Conservation (phyloP, 2,797 vertebrate species). For the Anabas testudineus region DNA sequence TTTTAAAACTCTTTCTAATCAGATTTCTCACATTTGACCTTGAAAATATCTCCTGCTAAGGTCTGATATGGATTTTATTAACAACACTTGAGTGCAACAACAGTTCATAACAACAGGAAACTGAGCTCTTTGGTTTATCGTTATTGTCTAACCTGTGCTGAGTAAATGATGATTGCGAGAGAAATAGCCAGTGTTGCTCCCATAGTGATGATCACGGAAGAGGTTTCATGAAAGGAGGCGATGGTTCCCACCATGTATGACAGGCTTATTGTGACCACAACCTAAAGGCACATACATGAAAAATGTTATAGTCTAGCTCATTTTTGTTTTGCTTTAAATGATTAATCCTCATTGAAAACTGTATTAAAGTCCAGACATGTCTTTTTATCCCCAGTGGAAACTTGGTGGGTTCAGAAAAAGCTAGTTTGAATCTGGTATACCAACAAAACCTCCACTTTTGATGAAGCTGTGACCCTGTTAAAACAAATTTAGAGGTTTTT, state of each 20-base stretch:
- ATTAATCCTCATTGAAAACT: neutral
- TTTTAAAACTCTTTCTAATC: no score
- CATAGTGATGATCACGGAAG: constrained; percentile 88
- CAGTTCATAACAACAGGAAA: no score
- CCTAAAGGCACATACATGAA: constrained; percentile 78
- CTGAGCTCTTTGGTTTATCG: neutral
- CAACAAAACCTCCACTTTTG: constrained; percentile 15
- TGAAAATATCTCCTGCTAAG: no score
- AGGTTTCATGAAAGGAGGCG: constrained; percentile 89
- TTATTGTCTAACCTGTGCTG: constrained; percentile 85
- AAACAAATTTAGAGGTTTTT: constrained; percentile 3
- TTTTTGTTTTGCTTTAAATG: neutral
- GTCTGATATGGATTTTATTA: neutral
- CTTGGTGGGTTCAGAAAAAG: neutral
- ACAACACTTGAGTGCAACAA: no score
- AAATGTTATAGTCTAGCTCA: neutral
- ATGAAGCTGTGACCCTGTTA: neutral
- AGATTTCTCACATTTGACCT: no score
- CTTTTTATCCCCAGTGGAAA: neutral
- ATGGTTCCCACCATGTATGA: constrained; percentile 93
- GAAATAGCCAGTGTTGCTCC: constrained; percentile 86
- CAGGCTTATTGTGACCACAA: constrained; percentile 86
- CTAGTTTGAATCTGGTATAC: neutral
- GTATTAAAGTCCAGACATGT: neutral
- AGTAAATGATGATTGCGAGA: constrained; percentile 88